A percentile compares a stretch with the other conserved stretches of the same genome.
Evolutionary conservation across 30 jellyfish, hydroid and myxozoan genomes (phyloP).

Genomic region (Rhopilema esculentum): DNA sequence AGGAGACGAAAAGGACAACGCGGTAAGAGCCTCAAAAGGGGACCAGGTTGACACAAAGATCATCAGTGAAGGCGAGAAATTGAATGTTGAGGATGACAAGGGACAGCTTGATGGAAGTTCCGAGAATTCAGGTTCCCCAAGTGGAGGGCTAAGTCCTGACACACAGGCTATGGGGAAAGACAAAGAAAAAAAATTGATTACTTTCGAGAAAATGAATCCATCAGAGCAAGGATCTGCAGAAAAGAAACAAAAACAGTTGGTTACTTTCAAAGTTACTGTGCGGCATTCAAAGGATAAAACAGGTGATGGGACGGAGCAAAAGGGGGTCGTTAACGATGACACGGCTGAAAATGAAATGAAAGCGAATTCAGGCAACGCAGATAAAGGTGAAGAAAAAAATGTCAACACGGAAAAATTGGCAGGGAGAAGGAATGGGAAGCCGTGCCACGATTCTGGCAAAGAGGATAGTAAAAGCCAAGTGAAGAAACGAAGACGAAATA

Average conservation of each 20-base stretch:
- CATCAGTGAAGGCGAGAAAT: background rate
- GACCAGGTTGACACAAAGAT: background rate
- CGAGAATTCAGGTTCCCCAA: background rate
- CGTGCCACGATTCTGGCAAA: slow-evolving; percentile 1
- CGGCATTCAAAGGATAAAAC: slow-evolving; percentile 30
- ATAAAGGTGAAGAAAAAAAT: background rate
- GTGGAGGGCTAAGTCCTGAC: slow-evolving; percentile 12
- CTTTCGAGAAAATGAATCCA: background rate
- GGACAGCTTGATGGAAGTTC: background rate
- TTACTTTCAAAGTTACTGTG: slow-evolving; percentile 43
- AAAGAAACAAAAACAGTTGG: slow-evolving; percentile 14
- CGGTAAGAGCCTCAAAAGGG: background rate
- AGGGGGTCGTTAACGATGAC: background rate
- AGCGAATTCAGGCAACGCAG: background rate
- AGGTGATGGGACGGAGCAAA: background rate
- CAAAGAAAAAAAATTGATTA: slow-evolving; percentile 6
- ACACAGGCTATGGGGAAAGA: background rate
- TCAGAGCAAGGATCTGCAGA: slow-evolving; percentile 9
- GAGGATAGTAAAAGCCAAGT: background rate
- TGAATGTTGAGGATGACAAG: background rate
- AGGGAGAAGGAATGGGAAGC: background rate
- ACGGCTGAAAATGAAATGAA: background rate
- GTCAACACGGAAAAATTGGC: background rate
- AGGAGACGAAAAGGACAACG: background rate
- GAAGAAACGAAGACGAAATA: slow-evolving; percentile 16